These are phyloP conservation scores for Pagetopsis macropterus DNA, from an alignment of 2,797 vertebrate species.

Conservation along the genomic window DNA sequence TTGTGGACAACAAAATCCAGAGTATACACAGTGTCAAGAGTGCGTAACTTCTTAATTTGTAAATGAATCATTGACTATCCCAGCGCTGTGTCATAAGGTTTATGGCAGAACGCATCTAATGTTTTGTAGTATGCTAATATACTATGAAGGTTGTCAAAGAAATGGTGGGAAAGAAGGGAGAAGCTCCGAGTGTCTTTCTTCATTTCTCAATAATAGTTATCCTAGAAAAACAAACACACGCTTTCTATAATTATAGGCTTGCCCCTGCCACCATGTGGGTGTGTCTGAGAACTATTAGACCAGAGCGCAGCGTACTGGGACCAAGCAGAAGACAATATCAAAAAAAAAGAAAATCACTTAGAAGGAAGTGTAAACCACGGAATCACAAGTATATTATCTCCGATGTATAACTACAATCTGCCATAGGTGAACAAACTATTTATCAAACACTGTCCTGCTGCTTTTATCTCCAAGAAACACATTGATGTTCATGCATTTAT, in stretches of 20 bases:
- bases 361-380: background rate
- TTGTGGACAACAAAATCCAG: background rate
- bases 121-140: background rate
- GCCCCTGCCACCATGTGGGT: constrained; percentile 59
- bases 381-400: constrained; percentile 3
- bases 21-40: background rate
- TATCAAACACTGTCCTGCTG: background rate
- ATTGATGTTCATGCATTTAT: background rate
- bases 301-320: constrained; percentile 31
- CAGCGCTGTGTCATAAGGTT: constrained; percentile 6
- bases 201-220: constrained; percentile 64
- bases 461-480: background rate
- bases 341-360: constrained; percentile 15
- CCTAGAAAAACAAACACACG: constrained; percentile 73
- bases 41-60: background rate
- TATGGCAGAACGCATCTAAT: constrained; percentile 2
- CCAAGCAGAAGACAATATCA: constrained; percentile 27
- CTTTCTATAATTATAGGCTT: constrained; percentile 76
- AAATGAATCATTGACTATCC: constrained; percentile 1
- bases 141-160: constrained; percentile 10
- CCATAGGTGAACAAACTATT: background rate
- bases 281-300: constrained; percentile 74
- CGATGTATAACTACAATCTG: background rate
- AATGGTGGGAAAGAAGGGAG: constrained; percentile 39
- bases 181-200: constrained; percentile 36